Base-by-base conservation (phyloP, 2,888 invertebrate species). In the Omphaloscelis lunosa region DNA sequence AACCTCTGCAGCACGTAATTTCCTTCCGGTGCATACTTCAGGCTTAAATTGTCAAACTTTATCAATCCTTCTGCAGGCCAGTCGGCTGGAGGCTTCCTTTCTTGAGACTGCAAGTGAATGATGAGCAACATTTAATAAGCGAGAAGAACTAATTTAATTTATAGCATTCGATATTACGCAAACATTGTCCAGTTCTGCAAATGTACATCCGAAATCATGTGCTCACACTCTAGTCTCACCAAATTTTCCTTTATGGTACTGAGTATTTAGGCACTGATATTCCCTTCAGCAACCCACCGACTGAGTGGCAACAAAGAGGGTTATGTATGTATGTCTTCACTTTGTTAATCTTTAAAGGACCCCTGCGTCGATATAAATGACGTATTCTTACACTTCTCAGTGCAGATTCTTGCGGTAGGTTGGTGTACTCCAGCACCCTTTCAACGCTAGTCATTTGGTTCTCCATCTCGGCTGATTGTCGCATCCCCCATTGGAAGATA, bases 371-470 rank as follows among this genome's bases (percentile, higher is more conserved):
- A 34, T 67, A 34, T 20, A 66, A 20, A 66, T n/a, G 2, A 51
- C 69, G 3, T 41, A 29, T 63, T 3, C 91, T 90, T 88, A 95
- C 94, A 76, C 90, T 93, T 79, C 92, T 91, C 41, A 97, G 94
- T 85, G 96, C 96, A 23, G 96, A 91, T 84, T 97, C 97, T 77
- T 95, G 94, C 39, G 97, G 97, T 34, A 98, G 89, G 23, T 96
- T 95, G 0, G 97, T 97, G 90, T 98, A 98, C 87, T 98, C 98
- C 23, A 98, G 86, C 0, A 98, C 97, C 86, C 99, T 95, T 95
- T 99, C 99, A 0, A 99, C 99, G 4, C 98, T 97, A 86, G 98
- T 98, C 97, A 98, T 97, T 89, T 98, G 98, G 90, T 98, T 98
- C 79, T 98, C 97, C 88, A 98, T 97, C 93, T 99, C 99, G 0